phyloP scores from a whole-genome alignment of 2,797 vertebrate species.

The Anguilla pacifica region DNA sequence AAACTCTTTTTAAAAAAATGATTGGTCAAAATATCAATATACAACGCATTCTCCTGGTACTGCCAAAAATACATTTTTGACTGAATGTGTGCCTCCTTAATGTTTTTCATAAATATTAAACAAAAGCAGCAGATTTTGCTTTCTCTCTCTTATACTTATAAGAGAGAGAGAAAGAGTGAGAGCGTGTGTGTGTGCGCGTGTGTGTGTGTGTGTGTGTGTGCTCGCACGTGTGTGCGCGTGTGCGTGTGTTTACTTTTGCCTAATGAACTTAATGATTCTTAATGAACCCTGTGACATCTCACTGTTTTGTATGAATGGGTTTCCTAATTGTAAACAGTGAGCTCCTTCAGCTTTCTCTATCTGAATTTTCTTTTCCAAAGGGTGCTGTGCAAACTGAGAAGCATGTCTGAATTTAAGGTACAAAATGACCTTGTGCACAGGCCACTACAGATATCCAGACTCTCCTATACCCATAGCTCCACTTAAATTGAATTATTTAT shows the following conservation, averaged over 20 bases:
- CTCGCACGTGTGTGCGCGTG: no score
- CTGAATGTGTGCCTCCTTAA: background rate
- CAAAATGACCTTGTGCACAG: background rate
- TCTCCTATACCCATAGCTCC: background rate
- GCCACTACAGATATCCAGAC: background rate
- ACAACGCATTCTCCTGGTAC: no score
- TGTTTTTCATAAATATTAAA: background rate
- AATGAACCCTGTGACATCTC: background rate
- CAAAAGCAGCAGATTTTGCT: no score
- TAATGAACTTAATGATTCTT: no score
- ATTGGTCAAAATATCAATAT: no score
- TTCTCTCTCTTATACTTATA: no score
- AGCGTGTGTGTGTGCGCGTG: no score
- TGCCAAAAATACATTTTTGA: background rate
- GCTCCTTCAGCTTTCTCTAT: background rate
- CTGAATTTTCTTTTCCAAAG: background rate
- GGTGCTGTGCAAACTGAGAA: background rate
- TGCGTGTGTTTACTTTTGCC: no score
- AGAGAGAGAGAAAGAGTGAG: no score
- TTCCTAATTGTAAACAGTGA: background rate
- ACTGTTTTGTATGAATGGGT: background rate
- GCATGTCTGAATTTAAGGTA: background rate
- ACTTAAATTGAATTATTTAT: constrained; percentile 6
- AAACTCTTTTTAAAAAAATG: no score
- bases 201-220: no score